Evolutionary conservation across 2,113 vertebrate genomes (phyloP).

Genomic region (Sisor rabdophorus): DNA sequence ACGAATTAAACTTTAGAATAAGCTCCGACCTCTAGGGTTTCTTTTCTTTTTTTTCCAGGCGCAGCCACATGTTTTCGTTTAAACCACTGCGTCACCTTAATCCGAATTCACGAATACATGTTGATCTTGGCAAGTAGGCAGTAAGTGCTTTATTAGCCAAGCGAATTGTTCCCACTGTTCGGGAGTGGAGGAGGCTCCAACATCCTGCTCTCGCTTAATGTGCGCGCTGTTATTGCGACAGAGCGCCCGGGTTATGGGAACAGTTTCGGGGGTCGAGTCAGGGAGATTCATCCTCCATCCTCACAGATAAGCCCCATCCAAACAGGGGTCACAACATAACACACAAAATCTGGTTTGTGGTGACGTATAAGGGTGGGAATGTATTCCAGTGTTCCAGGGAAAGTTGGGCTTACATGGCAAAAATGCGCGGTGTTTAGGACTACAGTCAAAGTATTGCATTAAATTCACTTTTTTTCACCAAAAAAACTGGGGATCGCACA

Average conservation of each 20-base stretch:
- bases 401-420: not conserved
- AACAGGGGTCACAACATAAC: not conserved
- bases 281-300: not conserved
- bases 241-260: constrained; percentile 18
- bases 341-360: too few relatives aligned
- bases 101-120: constrained; percentile 13
- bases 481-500: not conserved
- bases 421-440: not conserved
- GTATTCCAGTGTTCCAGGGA: not conserved
- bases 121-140: constrained; percentile 38
- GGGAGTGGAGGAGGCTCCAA: constrained; percentile 31
- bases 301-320: not conserved
- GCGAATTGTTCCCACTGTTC: constrained; percentile 14
- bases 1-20: not conserved
- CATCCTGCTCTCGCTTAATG: constrained; percentile 4
- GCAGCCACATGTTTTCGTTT: constrained; percentile 23
- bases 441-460: not conserved
- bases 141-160: constrained; percentile 10
- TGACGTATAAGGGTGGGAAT: not conserved
- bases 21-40: not conserved
- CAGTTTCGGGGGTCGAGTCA: not conserved
- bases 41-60: not conserved
- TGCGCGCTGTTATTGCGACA: constrained; percentile 1
- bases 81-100: constrained; percentile 18
- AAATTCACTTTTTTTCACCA: not conserved